Base-by-base conservation (phyloP, 2,113 vertebrate genomes). In the Pao palembangensis region DNA sequence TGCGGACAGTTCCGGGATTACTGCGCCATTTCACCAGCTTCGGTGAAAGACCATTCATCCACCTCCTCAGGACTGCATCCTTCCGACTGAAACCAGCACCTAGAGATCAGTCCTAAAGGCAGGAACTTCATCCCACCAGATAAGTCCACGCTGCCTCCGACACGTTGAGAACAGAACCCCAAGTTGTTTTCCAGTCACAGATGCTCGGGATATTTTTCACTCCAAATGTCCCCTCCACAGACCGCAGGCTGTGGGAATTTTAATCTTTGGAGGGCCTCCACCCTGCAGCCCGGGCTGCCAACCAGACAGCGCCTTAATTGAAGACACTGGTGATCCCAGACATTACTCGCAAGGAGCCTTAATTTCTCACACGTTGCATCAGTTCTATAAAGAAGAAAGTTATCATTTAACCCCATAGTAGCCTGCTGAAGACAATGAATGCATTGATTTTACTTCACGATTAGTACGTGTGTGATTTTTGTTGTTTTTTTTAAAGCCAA, bases 171-270 rank as follows among this genome's bases (percentile, higher is more conserved):
- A 18, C 13, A 44, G 21, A 76, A 47, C 56, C 48, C 52, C 20
- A 64, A 21, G 58, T 62, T 68, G 69, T 71, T 62, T 68, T 77
- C 6, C 63, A 76, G 10, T 53, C 53, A 25, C 51, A 61, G 25
- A 73, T 74, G 60, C 63, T 73, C 50, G 4, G 60, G 75, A 73
- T 77, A 43, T 74, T 84, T 79, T 47, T 53, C 58, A 60, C 57
- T 66, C 51, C 20, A 31, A 51, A 49, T 54, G 65, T 61, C 74
- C 69, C 62, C 78, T 67, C 55, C 69, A 55, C 73, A 78, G 64
- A 79, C 83, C 79, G 50, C 83, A 78, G 67, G 61, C 66, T 67
- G 65, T 41, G 55, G 81, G 70, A 60, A 74, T 71, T 80, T 67
- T 60, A 64, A 68, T 57, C 68, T 57, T 62, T 25, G 17, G 28